Evolutionary conservation across 2,113 vertebrate species (phyloP).

Genomic region (Seriola quinqueradiata): DNA sequence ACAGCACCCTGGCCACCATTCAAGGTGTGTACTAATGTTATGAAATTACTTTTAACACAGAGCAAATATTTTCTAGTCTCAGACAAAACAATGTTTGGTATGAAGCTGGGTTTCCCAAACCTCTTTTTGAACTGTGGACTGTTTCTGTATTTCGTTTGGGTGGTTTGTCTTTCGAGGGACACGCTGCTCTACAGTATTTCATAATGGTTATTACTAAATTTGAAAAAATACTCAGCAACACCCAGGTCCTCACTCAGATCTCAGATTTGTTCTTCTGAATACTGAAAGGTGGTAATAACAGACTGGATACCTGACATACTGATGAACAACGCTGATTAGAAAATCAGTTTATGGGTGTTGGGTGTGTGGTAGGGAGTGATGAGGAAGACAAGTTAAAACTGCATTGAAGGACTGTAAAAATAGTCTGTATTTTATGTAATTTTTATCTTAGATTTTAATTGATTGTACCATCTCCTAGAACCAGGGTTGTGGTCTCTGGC

Average conservation of each 20-base stretch:
- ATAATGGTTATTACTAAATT: too few species aligned
- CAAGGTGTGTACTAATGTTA: constrained; percentile 87
- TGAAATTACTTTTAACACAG: not conserved
- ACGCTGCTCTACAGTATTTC: not conserved
- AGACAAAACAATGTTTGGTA: not conserved
- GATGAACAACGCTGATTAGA: not conserved
- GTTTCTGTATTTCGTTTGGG: not conserved
- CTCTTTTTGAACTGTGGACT: not conserved
- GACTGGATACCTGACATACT: not conserved
- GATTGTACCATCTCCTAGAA: too few species aligned
- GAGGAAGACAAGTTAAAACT: too few species aligned
- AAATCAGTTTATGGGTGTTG: not conserved
- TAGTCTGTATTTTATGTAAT: not conserved
- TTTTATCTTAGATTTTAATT: not conserved
- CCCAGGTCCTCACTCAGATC: too few species aligned
- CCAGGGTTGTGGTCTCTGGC: too few species aligned
- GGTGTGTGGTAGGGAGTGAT: too few species aligned
- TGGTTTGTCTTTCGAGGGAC: not conserved
- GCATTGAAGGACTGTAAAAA: too few species aligned
- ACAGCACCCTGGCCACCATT: constrained; percentile 98
- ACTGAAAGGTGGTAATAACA: too few species aligned
- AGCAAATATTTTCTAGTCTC: not conserved
- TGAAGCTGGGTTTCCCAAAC: not conserved
- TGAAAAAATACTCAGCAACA: too few species aligned
- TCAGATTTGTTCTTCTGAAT: too few species aligned